Evolutionary conservation across 2,113 vertebrate species (phyloP), one percentile per base, ranked within the genome.

Genomic region (Tyto alba): DNA sequence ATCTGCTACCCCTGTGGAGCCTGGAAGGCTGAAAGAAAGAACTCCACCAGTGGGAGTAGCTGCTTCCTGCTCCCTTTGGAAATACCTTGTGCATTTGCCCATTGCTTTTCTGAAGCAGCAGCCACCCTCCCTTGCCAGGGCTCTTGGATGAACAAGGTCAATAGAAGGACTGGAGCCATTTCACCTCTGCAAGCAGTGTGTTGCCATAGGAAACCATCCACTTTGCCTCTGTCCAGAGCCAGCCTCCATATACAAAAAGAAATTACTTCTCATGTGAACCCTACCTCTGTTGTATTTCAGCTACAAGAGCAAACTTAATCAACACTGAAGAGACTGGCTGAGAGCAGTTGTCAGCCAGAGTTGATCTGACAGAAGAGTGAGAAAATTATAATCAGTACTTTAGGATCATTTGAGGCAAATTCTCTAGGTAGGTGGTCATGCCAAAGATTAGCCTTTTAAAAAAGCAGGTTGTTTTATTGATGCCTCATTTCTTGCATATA

Each of bases 231-330:
- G 29, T 53, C 41, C 4, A 1, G 62, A 82, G 36, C 6, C 1
- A 7, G 66, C 82, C 50, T 86, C 57, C 55, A n/a, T 47, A 32
- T 63, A 67, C 1, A 4, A 84, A 91, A 77, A 83, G 8, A 71
- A 81, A 80, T 69, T 76, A 38, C 18, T 83, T 69, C 40, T 71
- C 32, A 56, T 88, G 36, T 83, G 60, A 55, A 18, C 41, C 50
- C 83, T 80, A 76, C 40, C n/a, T 90, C 72, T 80, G 20, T 62
- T 80, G 19, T 88, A 74, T 80, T 59, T 86, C 55, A 69, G 41
- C 59, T 90, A 57, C 64, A 77, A 80, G 9, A 95, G 38, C 50
- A 80, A 90, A 84, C 57, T 68, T 88, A 91, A 74, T 89, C 77
- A 93, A 27, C 69, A 72, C 56, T 43, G 40, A 90, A 85, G 81